These are phyloP conservation scores for Lophius piscatorius DNA, from an alignment of 2,113 vertebrate species.

Conservation along the genomic window DNA sequence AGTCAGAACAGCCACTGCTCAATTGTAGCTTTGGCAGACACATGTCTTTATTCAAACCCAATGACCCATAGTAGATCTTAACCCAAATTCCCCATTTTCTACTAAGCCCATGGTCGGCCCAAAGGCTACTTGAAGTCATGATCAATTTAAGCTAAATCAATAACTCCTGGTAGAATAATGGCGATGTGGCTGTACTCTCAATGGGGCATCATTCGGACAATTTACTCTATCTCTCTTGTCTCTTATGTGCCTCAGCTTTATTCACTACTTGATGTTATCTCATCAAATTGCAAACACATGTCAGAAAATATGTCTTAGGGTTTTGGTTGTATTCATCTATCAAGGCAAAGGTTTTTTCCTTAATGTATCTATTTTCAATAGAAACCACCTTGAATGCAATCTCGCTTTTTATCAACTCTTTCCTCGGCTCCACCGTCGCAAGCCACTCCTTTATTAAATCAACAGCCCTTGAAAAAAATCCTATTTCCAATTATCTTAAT, in stretches of 20 bases:
- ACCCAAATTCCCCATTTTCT: slow-evolving; percentile 53
- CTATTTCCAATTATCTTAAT: slow-evolving; percentile 20
- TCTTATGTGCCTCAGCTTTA: slow-evolving; percentile 21
- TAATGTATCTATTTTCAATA: slow-evolving; percentile 31
- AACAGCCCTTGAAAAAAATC: slow-evolving; percentile 19
- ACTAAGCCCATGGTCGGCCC: slow-evolving; percentile 47
- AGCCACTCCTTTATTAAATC: slow-evolving; percentile 13
- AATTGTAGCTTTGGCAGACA: neutral
- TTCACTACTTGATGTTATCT: slow-evolving; percentile 33
- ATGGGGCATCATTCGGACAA: slow-evolving; percentile 57
- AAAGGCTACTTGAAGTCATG: slow-evolving; percentile 71
- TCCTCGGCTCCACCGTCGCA: slow-evolving; percentile 14
- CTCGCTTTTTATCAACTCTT: slow-evolving; percentile 32
- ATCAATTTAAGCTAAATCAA: slow-evolving; percentile 73
- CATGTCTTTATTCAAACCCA: slow-evolving; percentile 28
- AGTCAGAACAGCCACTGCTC: neutral
- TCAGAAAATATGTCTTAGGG: neutral
- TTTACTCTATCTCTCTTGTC: slow-evolving; percentile 31
- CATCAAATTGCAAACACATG: slow-evolving; percentile 8
- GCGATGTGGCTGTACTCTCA: slow-evolving; percentile 44
- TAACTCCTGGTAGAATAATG: slow-evolving; percentile 54
- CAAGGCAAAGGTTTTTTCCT: neutral
- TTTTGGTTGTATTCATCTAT: neutral
- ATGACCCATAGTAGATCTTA: slow-evolving; percentile 37
- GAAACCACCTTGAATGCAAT: slow-evolving; percentile 4